Conservation (phyloP, 2,888 invertebrate genomes). For the Orthosia incerta region DNA sequence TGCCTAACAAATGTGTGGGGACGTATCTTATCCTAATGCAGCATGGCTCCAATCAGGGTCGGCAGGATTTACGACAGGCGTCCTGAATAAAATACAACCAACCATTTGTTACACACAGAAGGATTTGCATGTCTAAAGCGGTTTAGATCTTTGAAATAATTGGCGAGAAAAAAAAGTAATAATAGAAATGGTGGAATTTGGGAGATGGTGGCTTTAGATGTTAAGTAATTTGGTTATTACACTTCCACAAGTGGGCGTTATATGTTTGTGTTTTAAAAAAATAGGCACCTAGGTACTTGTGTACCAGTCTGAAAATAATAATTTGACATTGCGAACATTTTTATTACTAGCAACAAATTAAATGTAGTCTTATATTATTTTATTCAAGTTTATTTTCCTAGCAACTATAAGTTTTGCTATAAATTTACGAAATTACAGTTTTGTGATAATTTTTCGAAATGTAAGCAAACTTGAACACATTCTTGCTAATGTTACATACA, state of each 20-base stretch:
- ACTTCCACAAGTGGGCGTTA: too few species aligned
- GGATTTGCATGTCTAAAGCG: slow-evolving; percentile 69
- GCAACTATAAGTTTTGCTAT: too few species aligned
- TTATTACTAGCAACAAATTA: too few species aligned
- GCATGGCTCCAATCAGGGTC: slow-evolving; percentile 69
- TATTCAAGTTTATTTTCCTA: too few species aligned
- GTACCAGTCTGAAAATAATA: too few species aligned
- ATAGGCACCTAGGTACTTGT: too few species aligned
- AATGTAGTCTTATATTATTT: too few species aligned
- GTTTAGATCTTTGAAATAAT: slow-evolving; percentile 51
- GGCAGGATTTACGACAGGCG: slow-evolving; percentile 71
- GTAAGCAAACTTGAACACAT: too few species aligned
- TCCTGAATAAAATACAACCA: slow-evolving; percentile 71
- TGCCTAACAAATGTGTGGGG: slow-evolving; percentile 59
- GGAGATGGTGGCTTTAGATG: slow-evolving; percentile 16
- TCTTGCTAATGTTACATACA: too few species aligned
- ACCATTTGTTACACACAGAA: slow-evolving; percentile 68
- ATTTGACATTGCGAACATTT: too few species aligned
- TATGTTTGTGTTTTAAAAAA: neutral
- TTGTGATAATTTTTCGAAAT: too few species aligned
- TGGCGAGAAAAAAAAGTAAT: slow-evolving; percentile 41
- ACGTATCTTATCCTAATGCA: slow-evolving; percentile 51
- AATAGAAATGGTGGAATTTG: slow-evolving; percentile 6
- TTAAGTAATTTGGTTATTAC: slow-evolving; percentile 21
- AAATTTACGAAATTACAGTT: too few species aligned